These are phyloP conservation scores for Epinotia nisella DNA, from an alignment of 2,888 invertebrate species.

Conservation along the genomic window DNA sequence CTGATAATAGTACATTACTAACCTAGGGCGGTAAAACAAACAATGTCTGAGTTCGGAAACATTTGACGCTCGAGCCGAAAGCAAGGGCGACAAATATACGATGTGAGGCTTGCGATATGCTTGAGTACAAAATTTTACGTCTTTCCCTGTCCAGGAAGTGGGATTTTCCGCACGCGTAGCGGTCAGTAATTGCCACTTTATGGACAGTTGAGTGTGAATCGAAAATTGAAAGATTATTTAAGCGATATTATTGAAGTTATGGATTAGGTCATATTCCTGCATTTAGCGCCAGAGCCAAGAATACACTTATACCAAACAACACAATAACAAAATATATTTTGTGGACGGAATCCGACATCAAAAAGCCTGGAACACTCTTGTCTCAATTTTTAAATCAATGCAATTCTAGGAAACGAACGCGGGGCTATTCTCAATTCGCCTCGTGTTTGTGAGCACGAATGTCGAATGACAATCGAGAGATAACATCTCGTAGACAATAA, in stretches of 20 bases:
- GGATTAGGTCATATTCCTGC: neutral
- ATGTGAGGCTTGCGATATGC: too few species aligned
- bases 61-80: too few species aligned
- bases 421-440: conserved; percentile 69
- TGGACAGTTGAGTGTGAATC: too few species aligned
- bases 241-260: neutral
- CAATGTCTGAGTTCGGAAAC: too few species aligned
- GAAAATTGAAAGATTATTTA: too few species aligned
- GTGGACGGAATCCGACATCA: conserved; percentile 1
- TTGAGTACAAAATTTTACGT: too few species aligned
- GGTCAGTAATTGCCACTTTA: too few species aligned
- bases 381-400: conserved; percentile 31
- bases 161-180: too few species aligned
- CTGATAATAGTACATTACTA: neutral
- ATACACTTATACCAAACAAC: neutral
- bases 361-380: conserved; percentile 5
- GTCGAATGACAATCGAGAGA: conserved; percentile 45
- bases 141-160: too few species aligned
- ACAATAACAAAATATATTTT: neutral
- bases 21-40: too few species aligned
- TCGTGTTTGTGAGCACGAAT: conserved; percentile 54
- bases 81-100: too few species aligned
- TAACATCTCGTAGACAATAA: conserved; percentile 48
- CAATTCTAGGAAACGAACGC: conserved; percentile 58
- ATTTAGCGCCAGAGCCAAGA: neutral